phyloP scores from a whole-genome alignment of 2,113 vertebrate genomes.

The Oriolus oriolus region DNA sequence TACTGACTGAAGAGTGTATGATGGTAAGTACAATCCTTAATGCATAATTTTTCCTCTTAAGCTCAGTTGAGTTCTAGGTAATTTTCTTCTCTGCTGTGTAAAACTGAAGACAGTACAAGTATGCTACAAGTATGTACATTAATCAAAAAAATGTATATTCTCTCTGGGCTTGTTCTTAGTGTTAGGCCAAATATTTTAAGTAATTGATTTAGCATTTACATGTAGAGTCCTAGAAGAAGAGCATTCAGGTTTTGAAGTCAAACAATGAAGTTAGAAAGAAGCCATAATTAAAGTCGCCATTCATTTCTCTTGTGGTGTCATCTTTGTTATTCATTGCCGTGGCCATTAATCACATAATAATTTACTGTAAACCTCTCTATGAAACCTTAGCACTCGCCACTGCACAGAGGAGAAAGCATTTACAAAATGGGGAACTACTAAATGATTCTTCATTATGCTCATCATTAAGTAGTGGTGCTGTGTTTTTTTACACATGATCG shows the following conservation, averaged over 20 bases:
- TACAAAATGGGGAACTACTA: not conserved
- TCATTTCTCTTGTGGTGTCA: not conserved
- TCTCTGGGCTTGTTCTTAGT: not conserved
- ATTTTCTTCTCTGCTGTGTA: not conserved
- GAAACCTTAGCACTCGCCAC: not conserved
- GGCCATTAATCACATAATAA: not conserved
- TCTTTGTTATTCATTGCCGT: not conserved
- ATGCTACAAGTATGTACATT: not conserved
- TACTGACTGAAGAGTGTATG: not conserved
- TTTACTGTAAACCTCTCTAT: not conserved
- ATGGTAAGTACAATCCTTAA: not conserved
- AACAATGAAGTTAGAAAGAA: not conserved
- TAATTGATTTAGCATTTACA: not conserved
- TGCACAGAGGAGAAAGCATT: not conserved
- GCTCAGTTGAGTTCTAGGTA: not conserved
- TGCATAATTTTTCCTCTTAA: not conserved
- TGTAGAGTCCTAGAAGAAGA: not conserved
- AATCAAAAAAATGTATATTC: not conserved
- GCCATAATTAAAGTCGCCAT: not conserved
- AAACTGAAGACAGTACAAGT: not conserved
- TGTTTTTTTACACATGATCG: not conserved
- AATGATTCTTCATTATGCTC: conserved; percentile 9
- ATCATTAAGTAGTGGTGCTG: not conserved
- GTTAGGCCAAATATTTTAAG: not conserved
- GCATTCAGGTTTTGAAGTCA: not conserved